phyloP scores from a whole-genome alignment of 1,140 invertebrate species.

The Idris sp. region DNA sequence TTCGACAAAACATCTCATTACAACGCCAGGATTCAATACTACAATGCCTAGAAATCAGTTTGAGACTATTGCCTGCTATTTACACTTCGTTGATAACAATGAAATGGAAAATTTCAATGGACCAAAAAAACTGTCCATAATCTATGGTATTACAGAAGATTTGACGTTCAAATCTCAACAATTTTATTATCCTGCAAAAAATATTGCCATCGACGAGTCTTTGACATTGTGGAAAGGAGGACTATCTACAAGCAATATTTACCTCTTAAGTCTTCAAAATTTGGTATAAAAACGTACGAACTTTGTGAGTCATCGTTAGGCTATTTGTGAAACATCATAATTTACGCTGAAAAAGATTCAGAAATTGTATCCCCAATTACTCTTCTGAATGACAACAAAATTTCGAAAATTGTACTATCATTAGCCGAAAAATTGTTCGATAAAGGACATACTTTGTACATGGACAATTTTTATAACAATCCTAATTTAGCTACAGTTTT shows the following conservation, averaged over 20 bases:
- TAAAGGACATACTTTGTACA: slow-evolving; percentile 40
- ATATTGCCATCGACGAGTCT: slow-evolving; percentile 63
- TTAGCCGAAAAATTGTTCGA: slow-evolving; percentile 24
- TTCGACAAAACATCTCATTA: slow-evolving; percentile 46
- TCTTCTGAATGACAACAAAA: slow-evolving; percentile 15
- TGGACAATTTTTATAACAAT: slow-evolving; percentile 41
- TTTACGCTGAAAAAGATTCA: slow-evolving; percentile 58
- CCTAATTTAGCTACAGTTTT: slow-evolving; percentile 31
- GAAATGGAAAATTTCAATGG: slow-evolving; percentile 13
- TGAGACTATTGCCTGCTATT: slow-evolving; percentile 29
- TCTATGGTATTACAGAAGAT: slow-evolving; percentile 38
- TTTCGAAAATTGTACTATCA: slow-evolving; percentile 22
- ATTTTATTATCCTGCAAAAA: slow-evolving; percentile 41
- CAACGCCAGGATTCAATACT: slow-evolving; percentile 57
- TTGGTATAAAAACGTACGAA: slow-evolving; percentile 64
- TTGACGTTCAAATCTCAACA: slow-evolving; percentile 45
- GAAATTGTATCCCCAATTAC: slow-evolving; percentile 17
- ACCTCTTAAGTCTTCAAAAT: slow-evolving; percentile 60
- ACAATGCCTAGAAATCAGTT: slow-evolving; percentile 57
- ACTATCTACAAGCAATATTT: slow-evolving; percentile 64
- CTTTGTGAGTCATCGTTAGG: slow-evolving; percentile 62
- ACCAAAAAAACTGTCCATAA: slow-evolving; percentile 29
- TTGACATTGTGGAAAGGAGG: slow-evolving; percentile 66
- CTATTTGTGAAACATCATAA: slow-evolving; percentile 56
- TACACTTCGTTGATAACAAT: slow-evolving; percentile 55